Base-by-base conservation (phyloP, 2,797 vertebrate genomes). In the Astyanax mexicanus region DNA sequence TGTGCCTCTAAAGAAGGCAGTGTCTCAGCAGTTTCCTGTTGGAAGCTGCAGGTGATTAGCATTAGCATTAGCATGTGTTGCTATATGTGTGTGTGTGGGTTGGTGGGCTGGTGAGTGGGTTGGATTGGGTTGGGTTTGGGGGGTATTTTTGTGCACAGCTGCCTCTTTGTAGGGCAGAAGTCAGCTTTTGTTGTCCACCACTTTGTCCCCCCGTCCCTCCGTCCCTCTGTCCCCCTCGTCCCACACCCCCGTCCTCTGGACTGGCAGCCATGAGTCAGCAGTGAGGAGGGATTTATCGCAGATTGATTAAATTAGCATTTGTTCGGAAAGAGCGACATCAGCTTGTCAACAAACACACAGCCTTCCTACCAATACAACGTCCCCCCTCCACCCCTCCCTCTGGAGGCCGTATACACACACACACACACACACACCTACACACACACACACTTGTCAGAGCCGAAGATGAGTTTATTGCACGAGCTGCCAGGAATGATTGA, bases 231-330 rank as follows among this genome's bases (percentile, higher is more conserved):
- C n/a, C n/a, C n/a, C n/a, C n/a, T n/a, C n/a, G n/a, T n/a, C n/a
- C n/a, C n/a, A n/a, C n/a, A n/a, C n/a, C n/a, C n/a, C n/a, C n/a
- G n/a, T 11, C 27, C 37, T 10, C n/a, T 64, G 21, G 88, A 85
- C 83, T 90, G 93, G 94, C 92, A 89, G 88, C 90, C 93, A 90
- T 96, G 95, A 97, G 93, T 97, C 96, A 98, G 96, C 95, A 95
- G 87, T 90, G 92, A 52, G 92, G 91, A 85, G 90, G 92, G 93
- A 95, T 95, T 96, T 95, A 95, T 95, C 94, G 95, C 93, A 93
- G 89, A 96, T 95, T 96, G 95, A 97, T 97, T 97, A 96, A 96
- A 98, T 98, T 98, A 96, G 94, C 95, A 96, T 97, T 95, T 93
- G 92, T 96, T 95, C 95, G 93, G 95, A 95, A 92, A 92, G 93